A percentile compares a stretch with the other conserved stretches of the same genome.
phyloP scores from a whole-genome alignment of 2,888 invertebrate genomes.

The Apamea monoglypha region DNA sequence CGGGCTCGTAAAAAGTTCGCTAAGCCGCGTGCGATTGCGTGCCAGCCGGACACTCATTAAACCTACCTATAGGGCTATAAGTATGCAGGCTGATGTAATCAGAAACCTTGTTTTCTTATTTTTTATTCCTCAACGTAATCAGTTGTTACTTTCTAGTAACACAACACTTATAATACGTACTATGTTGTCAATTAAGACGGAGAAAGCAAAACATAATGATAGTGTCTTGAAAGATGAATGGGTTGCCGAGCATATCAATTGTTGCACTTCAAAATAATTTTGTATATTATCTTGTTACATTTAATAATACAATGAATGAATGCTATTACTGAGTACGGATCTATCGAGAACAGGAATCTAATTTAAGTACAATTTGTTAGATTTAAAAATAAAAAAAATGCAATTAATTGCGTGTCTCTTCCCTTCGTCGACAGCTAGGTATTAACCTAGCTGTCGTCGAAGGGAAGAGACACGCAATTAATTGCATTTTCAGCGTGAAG shows the following conservation, averaged over 20 bases:
- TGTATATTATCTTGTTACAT: neutral
- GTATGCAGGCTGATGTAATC: conserved; percentile 41
- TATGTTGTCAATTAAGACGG: conserved; percentile 3
- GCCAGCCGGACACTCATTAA: conserved; percentile 30
- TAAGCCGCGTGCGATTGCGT: conserved; percentile 33
- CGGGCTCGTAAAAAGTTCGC: conserved; percentile 56
- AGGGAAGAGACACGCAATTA: neutral
- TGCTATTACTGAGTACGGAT: neutral
- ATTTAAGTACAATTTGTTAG: neutral
- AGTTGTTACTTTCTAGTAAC: conserved; percentile 29
- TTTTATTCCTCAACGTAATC: neutral
- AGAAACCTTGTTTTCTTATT: conserved; percentile 16
- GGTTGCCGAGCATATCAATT: neutral
- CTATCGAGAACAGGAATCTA: neutral
- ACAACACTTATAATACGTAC: neutral
- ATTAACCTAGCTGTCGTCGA: neutral
- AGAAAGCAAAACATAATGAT: conserved; percentile 16
- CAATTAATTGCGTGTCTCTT: neutral
- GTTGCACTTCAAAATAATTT: neutral
- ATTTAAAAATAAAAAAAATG: conserved; percentile 14
- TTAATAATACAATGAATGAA: neutral
- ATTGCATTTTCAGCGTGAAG: neutral
- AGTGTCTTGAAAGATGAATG: neutral
- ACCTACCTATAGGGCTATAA: neutral
- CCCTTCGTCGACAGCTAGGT: neutral